A percentile compares a stretch with the other conserved stretches of the same genome.
Conservation (phyloP, 1,140 invertebrate species). For the Tenebrio molitor region DNA sequence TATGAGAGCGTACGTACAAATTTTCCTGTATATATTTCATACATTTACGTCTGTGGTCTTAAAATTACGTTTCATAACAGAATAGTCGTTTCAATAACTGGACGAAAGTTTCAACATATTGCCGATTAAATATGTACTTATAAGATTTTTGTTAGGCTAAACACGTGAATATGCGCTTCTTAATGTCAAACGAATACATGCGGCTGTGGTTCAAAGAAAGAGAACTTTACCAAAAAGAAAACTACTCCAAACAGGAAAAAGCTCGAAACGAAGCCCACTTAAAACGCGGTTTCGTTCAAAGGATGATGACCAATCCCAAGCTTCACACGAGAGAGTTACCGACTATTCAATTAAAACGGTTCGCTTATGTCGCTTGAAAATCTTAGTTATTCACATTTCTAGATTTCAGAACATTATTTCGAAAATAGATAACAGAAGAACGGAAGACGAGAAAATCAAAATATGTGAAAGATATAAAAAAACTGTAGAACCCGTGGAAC, state of each 20-base stretch:
- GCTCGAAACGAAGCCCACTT: conserved; percentile 56
- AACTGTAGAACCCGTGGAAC: not conserved
- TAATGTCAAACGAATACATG: conserved; percentile 61
- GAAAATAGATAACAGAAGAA: conserved; percentile 6
- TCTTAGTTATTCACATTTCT: too few relatives aligned
- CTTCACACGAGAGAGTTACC: not conserved
- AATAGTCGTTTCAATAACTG: too few relatives aligned
- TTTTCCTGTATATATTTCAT: not conserved
- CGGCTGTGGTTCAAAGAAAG: conserved; percentile 61
- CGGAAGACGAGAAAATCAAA: conserved; percentile 2
- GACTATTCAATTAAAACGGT: conserved; percentile 6
- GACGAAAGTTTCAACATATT: too few relatives aligned
- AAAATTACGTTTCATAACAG: too few relatives aligned
- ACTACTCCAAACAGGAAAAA: conserved; percentile 56
- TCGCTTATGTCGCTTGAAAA: not conserved
- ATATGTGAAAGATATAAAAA: conserved; percentile 22
- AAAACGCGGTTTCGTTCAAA: conserved; percentile 58
- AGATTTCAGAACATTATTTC: conserved; percentile 12
- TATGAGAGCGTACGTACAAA: conserved; percentile 57
- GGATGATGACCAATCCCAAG: conserved; percentile 54
- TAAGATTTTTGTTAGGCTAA: conserved; percentile 42
- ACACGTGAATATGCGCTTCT: conserved; percentile 53
- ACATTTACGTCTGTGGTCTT: too few relatives aligned
- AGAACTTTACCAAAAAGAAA: conserved; percentile 58
- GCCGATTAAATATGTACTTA: too few relatives aligned